phyloP scores from a whole-genome alignment of 2,797 vertebrate genomes.

The Phataginus tetradactyla region DNA sequence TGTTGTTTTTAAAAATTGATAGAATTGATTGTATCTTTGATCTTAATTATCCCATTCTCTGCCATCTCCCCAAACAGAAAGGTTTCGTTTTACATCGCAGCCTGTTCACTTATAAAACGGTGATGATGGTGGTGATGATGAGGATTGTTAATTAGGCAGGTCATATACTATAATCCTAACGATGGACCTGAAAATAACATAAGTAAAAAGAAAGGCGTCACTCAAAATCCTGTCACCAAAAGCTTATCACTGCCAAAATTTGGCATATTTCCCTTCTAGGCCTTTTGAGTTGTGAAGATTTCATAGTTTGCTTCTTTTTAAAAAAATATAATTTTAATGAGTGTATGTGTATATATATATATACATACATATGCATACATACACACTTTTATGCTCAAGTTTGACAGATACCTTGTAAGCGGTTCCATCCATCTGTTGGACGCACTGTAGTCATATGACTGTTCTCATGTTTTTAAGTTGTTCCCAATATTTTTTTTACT shows the following conservation, averaged over 20 bases:
- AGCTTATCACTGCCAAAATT: not conserved
- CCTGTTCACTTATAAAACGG: not conserved
- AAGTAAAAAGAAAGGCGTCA: not conserved
- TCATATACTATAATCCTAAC: not conserved
- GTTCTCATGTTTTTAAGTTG: not conserved
- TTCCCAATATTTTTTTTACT: not conserved
- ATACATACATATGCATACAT: too few relatives aligned
- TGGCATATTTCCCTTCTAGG: not conserved
- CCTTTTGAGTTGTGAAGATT: slow-evolving; percentile 7
- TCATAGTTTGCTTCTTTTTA: slow-evolving; percentile 40
- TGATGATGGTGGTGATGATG: not conserved
- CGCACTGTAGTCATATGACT: not conserved
- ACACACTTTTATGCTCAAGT: not conserved
- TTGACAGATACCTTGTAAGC: not conserved
- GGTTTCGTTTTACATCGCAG: not conserved
- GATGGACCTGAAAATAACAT: not conserved
- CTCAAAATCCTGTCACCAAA: not conserved
- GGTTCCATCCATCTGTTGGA: not conserved
- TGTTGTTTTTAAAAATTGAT: not conserved
- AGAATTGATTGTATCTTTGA: not conserved
- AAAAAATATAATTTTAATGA: not conserved
- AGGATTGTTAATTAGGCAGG: not conserved
- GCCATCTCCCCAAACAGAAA: not conserved
- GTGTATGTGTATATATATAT: too few relatives aligned
- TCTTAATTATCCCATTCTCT: not conserved